Evolutionary conservation across 2,888 invertebrate species (phyloP).

Genomic region (Scaptomyza tumidula): DNA sequence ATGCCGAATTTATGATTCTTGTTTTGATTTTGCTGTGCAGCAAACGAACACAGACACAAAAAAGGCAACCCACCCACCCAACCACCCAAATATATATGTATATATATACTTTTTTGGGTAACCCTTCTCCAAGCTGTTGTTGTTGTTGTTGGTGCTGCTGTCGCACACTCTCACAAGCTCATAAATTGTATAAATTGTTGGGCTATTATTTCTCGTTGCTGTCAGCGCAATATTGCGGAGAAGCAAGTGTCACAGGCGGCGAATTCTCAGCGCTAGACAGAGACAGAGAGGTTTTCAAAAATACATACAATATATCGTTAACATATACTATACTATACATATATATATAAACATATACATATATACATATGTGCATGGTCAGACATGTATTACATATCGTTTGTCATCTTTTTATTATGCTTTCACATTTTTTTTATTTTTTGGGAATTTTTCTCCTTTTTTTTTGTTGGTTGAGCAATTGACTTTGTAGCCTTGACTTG

Average conservation of each 20-base stretch:
- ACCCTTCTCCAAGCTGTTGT: conserved; percentile 35
- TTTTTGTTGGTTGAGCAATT: conserved; percentile 59
- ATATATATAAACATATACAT: conserved; percentile 7
- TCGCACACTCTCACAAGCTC: conserved; percentile 61
- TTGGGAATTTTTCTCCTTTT: conserved; percentile 28
- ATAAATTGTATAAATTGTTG: conserved; percentile 81
- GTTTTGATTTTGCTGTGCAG: conserved; percentile 71
- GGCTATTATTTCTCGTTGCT: conserved; percentile 82
- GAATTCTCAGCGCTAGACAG: conserved; percentile 11
- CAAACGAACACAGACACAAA: not conserved
- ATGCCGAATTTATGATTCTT: conserved; percentile 82
- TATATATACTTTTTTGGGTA: conserved; percentile 43
- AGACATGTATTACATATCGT: conserved; percentile 47
- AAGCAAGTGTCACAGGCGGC: conserved; percentile 72
- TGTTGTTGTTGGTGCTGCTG: conserved; percentile 41
- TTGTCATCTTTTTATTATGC: conserved; percentile 48
- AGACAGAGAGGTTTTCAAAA: conserved; percentile 14
- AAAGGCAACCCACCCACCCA: conserved; percentile 1
- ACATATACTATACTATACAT: conserved; percentile 6
- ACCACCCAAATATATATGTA: conserved; percentile 16
- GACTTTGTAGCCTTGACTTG: conserved; percentile 78
- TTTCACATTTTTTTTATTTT: conserved; percentile 13
- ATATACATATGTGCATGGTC: conserved; percentile 34
- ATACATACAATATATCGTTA: conserved; percentile 17
- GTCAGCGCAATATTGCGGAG: conserved; percentile 82